Evolutionary conservation across 2,888 invertebrate genomes (phyloP).

Genomic region (Gonocerus acuteangulatus): DNA sequence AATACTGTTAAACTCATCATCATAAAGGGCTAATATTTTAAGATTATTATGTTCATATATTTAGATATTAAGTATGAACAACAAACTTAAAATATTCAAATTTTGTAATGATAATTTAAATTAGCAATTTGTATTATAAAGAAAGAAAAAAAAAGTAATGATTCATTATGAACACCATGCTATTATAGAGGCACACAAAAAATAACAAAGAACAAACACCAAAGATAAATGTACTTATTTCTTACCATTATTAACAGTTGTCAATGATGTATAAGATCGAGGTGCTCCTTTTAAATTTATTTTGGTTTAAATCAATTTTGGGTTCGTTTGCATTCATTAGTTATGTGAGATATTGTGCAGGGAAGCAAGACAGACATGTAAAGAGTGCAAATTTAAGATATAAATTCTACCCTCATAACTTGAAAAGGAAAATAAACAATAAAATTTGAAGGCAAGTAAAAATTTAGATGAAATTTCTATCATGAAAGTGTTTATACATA

Average conservation of each 20-base stretch:
- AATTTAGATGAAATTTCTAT: no score
- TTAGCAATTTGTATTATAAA: no score
- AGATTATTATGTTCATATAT: no score
- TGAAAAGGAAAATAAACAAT: neutral
- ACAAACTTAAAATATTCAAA: no score
- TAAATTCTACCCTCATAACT: neutral
- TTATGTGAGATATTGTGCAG: constrained; percentile 15
- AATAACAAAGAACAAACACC: constrained; percentile 12
- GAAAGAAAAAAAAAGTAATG: neutral
- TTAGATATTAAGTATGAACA: no score
- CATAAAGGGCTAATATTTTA: no score
- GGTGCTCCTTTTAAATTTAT: constrained; percentile 41
- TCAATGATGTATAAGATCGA: constrained; percentile 52
- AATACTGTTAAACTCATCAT: no score
- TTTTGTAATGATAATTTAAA: no score
- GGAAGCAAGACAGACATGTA: constrained; percentile 32
- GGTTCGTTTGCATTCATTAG: constrained; percentile 16
- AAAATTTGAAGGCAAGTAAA: neutral
- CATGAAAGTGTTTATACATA: no score
- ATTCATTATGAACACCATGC: neutral
- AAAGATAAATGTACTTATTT: constrained; percentile 7
- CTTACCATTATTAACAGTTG: constrained; percentile 44
- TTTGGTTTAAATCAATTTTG: constrained; percentile 17
- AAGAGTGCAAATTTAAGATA: constrained; percentile 27
- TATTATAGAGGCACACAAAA: neutral